A percentile compares a stretch with the other conserved stretches of the same genome.
Evolutionary conservation across 2,888 invertebrate species (phyloP).

Genomic region (Sarcophaga variegata): DNA sequence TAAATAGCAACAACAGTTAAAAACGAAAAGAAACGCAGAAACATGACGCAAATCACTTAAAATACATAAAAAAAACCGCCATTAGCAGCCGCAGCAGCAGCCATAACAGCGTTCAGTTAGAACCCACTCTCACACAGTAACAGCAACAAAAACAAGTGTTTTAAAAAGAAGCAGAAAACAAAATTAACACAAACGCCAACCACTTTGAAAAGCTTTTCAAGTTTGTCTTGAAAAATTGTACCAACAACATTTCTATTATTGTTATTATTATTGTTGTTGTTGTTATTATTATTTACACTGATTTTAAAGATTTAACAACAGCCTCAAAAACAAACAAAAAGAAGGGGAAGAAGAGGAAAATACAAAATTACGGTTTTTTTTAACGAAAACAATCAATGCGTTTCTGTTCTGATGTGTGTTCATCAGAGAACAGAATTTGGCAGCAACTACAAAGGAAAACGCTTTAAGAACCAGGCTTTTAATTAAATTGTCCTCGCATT

Average conservation of each 20-base stretch:
- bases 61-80: constrained; percentile 35
- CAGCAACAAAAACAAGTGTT: constrained; percentile 1
- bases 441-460: no score
- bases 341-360: constrained; percentile 30
- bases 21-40: constrained; percentile 48
- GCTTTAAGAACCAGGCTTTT: no score
- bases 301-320: constrained; percentile 52
- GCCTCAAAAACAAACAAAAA: constrained; percentile 22
- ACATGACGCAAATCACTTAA: constrained; percentile 67
- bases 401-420: constrained; percentile 26
- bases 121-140: not conserved
- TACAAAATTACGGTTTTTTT: constrained; percentile 29
- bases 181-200: constrained; percentile 39
- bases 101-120: constrained; percentile 3
- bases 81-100: constrained; percentile 43
- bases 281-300: not conserved
- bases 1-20: constrained; percentile 47
- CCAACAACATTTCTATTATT: not conserved
- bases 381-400: constrained; percentile 9
- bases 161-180: constrained; percentile 32
- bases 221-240: constrained; percentile 54
- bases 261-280: not conserved
- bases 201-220: constrained; percentile 68
- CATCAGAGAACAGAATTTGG: no score
- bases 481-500: no score